phyloP scores from a whole-genome alignment of 2,797 vertebrate genomes.

The Phoebastria nigripes region DNA sequence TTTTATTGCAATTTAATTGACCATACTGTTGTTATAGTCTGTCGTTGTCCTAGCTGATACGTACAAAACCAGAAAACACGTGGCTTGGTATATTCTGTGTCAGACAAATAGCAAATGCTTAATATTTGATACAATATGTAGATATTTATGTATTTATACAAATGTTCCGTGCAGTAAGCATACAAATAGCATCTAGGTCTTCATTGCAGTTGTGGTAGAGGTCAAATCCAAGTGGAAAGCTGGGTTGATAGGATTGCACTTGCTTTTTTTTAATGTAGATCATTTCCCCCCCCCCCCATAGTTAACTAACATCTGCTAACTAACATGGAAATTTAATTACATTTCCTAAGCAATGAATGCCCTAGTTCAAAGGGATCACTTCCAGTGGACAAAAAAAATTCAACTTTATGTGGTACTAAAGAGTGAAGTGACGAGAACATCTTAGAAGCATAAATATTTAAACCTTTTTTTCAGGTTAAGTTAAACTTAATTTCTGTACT shows the following conservation, averaged over 20 bases:
- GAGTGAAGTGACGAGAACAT: background rate
- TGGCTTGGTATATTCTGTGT: background rate
- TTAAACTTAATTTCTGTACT: background rate
- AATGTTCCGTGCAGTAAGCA: background rate
- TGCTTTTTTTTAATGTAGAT: background rate
- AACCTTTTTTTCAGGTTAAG: background rate
- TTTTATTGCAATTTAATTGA: background rate
- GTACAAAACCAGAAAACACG: background rate
- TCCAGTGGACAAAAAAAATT: background rate
- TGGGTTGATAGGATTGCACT: background rate
- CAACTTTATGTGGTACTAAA: background rate
- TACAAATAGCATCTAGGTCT: background rate
- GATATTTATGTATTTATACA: background rate
- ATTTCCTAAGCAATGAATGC: background rate
- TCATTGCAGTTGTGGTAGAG: background rate
- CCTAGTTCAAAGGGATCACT: background rate
- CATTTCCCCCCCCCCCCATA: background rate
- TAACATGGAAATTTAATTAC: background rate
- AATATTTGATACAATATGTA: background rate
- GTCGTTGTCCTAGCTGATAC: background rate
- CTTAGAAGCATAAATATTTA: background rate
- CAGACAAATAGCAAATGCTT: background rate
- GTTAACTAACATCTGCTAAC: background rate
- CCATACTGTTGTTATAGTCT: accelerated
- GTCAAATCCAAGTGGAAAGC: background rate